phyloP scores from a whole-genome alignment of 1,140 invertebrate genomes.

The Thrips palmi region DNA sequence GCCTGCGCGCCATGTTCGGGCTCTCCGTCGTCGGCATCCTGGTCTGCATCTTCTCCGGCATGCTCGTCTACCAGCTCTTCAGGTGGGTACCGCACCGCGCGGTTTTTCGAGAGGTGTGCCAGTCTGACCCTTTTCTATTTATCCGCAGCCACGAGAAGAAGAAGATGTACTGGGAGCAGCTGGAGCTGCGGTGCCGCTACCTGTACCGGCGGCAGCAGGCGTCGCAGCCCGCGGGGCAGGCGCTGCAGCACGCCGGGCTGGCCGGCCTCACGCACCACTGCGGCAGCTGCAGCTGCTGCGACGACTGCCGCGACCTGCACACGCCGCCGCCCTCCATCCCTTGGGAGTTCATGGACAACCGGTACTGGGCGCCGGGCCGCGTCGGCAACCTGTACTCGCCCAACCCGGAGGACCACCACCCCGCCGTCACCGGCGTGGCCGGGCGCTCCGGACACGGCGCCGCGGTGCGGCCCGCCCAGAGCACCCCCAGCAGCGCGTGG shows the following conservation, averaged over 20 bases:
- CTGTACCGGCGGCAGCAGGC: constrained; percentile 38
- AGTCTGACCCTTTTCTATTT: constrained; percentile 10
- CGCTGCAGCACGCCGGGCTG: constrained; percentile 26
- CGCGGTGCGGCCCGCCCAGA: constrained; percentile 23
- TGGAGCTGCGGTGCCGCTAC: constrained; percentile 63
- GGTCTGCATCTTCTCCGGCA: constrained; percentile 77
- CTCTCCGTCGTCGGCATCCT: constrained; percentile 74
- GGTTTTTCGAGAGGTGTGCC: neutral
- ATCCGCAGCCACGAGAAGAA: constrained; percentile 64
- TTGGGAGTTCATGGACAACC: constrained; percentile 25
- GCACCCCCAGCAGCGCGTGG: constrained; percentile 33
- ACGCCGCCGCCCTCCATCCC: constrained; percentile 26
- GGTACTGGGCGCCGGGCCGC: constrained; percentile 29
- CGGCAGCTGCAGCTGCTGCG: constrained; percentile 52
- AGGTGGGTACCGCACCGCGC: constrained; percentile 29
- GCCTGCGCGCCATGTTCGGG: constrained; percentile 69
- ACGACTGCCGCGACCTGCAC: constrained; percentile 42
- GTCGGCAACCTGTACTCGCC: constrained; percentile 63
- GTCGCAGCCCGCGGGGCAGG: constrained; percentile 24
- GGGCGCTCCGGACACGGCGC: constrained; percentile 2
- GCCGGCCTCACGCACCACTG: constrained; percentile 26
- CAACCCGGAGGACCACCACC: constrained; percentile 43
- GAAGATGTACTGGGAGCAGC: constrained; percentile 85
- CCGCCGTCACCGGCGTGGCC: constrained; percentile 14
- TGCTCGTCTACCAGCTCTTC: constrained; percentile 74